Base-by-base conservation (phyloP, 2,113 vertebrate species). In the Epinephelus lanceolatus region DNA sequence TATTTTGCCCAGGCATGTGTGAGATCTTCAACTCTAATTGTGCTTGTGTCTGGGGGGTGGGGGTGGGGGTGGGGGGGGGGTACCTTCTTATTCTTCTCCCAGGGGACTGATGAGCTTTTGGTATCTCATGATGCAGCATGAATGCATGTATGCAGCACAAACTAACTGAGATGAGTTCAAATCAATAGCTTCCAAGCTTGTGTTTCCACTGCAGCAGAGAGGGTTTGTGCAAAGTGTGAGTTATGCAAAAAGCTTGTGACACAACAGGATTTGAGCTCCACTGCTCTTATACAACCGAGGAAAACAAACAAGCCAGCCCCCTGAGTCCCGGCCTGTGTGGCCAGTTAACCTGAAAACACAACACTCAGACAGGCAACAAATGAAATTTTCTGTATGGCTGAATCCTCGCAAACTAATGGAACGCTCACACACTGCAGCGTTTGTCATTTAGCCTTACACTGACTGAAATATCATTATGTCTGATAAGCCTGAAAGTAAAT, bases 201-300 rank as follows among this genome's bases (percentile, higher is more conserved):
- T 18, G 33, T 71, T 71, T 71, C 77, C 49, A 60, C 63, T 33
- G 63, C 63, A 68, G 42, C 19, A 30, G 27, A 59, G 60, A 62
- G 30, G 18, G 17, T 67, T 71, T 65, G n/a, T 78, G n/a, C 27
- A 33, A 62, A 63, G 52, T 25, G 40, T 21, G 30, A 78, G 57
- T 73, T 76, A 79, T 71, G 86, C 65, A 65, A 76, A 86, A 78
- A 52, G 57, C 62, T 40, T 45, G 69, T 59, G 87, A 84, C 86
- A 75, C 62, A 72, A 51, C 53, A 72, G 45, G 69, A 67, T 76
- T 87, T 56, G 40, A 80, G 60, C 80, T 73, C 61, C 19, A 45
- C 63, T 49, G 74, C 83, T 76, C 75, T 83, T 57, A 78, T 33
- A 63, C 45, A 89, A 83, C 72, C 53, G 65, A 68, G n/a, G 27